These are phyloP conservation scores for Sarcophaga rosellei DNA, from an alignment of 2,888 invertebrate genomes.

Conservation along the genomic window DNA sequence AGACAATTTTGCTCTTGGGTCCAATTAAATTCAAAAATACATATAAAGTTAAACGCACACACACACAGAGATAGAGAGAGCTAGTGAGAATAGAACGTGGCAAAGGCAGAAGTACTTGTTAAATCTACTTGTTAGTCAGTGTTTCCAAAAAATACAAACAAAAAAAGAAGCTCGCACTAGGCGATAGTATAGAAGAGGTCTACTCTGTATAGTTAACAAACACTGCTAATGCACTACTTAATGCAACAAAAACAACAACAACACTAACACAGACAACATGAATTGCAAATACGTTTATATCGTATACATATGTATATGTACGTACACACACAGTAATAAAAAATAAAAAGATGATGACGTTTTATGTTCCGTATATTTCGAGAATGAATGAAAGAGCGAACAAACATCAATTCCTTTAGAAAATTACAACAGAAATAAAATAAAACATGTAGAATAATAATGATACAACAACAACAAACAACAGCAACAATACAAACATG, in stretches of 20 bases:
- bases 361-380: neutral
- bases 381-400: neutral
- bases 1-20: constrained; percentile 28
- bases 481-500: neutral
- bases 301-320: neutral
- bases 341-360: constrained; percentile 4
- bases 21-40: constrained; percentile 26
- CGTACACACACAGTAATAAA: neutral
- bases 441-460: neutral
- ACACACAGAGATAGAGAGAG: too few relatives aligned
- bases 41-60: neutral
- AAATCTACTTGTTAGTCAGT: constrained; percentile 30
- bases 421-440: neutral
- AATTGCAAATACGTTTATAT: constrained; percentile 21
- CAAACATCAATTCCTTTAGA: constrained; percentile 16
- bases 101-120: constrained; percentile 1
- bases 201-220: neutral
- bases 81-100: too few relatives aligned
- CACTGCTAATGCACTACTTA: constrained; percentile 4
- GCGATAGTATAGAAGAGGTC: neutral
- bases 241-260: neutral
- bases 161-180: neutral
- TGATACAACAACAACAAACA: neutral
- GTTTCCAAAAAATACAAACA: neutral
- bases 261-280: constrained; percentile 17